Evolutionary conservation across 2,888 invertebrate species (phyloP).

Genomic region (Patella ulyssiponensis): DNA sequence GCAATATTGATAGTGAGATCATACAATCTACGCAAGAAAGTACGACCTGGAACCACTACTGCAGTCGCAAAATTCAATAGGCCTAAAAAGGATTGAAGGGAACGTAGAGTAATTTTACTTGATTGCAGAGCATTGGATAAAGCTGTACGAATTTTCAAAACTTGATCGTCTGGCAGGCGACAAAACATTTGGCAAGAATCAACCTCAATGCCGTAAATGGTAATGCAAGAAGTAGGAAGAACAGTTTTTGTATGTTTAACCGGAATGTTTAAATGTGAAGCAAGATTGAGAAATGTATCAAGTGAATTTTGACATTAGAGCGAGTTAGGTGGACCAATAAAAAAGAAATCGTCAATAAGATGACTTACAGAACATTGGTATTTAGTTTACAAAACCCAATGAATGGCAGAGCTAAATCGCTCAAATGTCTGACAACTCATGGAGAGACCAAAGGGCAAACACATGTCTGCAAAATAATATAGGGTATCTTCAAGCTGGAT

Average conservation of each 20-base stretch:
- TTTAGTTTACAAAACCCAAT: background rate
- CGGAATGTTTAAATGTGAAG: slow-evolving; percentile 20
- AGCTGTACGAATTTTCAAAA: background rate
- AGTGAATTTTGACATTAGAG: slow-evolving; percentile 9
- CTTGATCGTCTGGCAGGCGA: too few relatives aligned
- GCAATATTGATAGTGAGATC: too few relatives aligned
- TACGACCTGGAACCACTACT: too few relatives aligned
- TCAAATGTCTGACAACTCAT: background rate
- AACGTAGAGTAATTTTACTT: background rate
- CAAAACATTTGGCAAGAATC: slow-evolving; percentile 23
- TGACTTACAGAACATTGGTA: background rate
- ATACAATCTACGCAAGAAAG: too few relatives aligned
- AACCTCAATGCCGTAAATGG: slow-evolving; percentile 30
- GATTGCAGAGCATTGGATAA: background rate
- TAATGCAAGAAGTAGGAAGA: slow-evolving; percentile 15
- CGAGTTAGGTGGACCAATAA: slow-evolving; percentile 16
- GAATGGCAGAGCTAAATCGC: slow-evolving; percentile 4
- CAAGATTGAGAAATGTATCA: background rate
- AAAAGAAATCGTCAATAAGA: background rate
- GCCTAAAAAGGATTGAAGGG: background rate
- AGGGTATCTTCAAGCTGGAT: background rate
- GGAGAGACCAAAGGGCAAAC: slow-evolving; percentile 1
- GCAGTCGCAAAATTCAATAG: background rate
- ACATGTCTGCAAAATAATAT: slow-evolving; percentile 3
- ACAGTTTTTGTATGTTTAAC: slow-evolving; percentile 29